Evolutionary conservation across 2,888 invertebrate genomes (phyloP), one percentile per base, ranked within the genome.

Genomic region (Dromius quadrimaculatus): DNA sequence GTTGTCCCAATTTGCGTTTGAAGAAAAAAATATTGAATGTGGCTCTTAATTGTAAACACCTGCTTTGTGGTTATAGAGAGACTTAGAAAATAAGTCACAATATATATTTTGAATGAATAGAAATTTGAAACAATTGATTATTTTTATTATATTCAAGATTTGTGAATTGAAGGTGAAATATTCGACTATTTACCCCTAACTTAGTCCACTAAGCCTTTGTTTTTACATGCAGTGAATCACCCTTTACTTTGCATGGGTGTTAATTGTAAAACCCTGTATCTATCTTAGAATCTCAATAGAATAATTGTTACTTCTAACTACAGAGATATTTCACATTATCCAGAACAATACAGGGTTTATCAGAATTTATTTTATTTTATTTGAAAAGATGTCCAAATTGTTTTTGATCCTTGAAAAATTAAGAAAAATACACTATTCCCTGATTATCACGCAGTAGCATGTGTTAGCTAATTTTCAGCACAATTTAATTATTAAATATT

Each of bases 241-340:
- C 50, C 50, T 28, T 54, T 54, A 47, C 47, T 19, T 45, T 64
- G 65, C 65, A 65, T 65, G 65, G 45, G 36, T 65, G 65, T 65
- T 65, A 50, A 32, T 50, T 61, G 61, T 61, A 13, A 28, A 54
- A 23, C 50, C 50, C 50, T 28, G 50, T 28, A 54, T 19, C 23
- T 23, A 13, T 47, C 50, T 54, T 61, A 61, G 38, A 38, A 19
- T 59, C 61, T 61, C 17, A 38, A 0, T 19, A 61, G 38, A 61
- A n/a, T n/a, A n/a, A n/a, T n/a, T n/a, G 61, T 43, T 43, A 17
- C 23, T n/a, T 20, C 20, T 47, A 38, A 20, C 9, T 38, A 61
- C 23, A 41, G 38, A 61, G 41, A 38, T 61, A 61, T 38, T 38
- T 59, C 59, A 59, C 61, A 61, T 20, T 19, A 47, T 28, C 2